Evolutionary conservation across 2,888 invertebrate species (phyloP).

Genomic region (Neuroscelio doddi): DNA sequence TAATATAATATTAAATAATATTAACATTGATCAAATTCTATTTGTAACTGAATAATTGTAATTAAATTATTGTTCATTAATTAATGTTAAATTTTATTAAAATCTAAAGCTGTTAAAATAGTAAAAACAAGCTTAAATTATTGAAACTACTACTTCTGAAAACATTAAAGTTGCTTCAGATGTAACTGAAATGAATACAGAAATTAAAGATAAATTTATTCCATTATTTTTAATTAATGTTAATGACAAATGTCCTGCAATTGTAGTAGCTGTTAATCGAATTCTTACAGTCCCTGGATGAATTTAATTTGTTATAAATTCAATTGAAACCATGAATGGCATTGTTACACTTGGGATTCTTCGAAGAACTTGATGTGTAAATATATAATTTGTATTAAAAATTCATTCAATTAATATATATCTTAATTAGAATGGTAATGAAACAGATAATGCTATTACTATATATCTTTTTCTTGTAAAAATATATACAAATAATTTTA

Average conservation of each 20-base stretch:
- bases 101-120: constrained; percentile 78
- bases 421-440: constrained; percentile 78
- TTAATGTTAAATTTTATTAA: constrained; percentile 75
- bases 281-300: constrained; percentile 81
- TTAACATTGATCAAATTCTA: too few species aligned
- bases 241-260: constrained; percentile 81
- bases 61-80: constrained; percentile 70
- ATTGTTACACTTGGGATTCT: constrained; percentile 78
- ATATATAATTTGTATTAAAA: constrained; percentile 76
- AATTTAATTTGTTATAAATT: constrained; percentile 82
- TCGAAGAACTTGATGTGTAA: constrained; percentile 80
- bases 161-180: constrained; percentile 74
- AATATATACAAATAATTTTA: constrained; percentile 82
- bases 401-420: constrained; percentile 80
- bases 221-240: constrained; percentile 75
- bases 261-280: constrained; percentile 84
- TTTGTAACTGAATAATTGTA: too few species aligned
- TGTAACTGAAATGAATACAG: constrained; percentile 66
- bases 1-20: too few species aligned
- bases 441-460: constrained; percentile 75
- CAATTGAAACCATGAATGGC: constrained; percentile 84
- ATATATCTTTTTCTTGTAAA: constrained; percentile 81
- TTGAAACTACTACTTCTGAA: constrained; percentile 76
- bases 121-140: constrained; percentile 81
- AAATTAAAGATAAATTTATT: constrained; percentile 62